These are phyloP conservation scores for Catharus bicknelli DNA, from an alignment of 2,113 vertebrate genomes.

Conservation along the genomic window DNA sequence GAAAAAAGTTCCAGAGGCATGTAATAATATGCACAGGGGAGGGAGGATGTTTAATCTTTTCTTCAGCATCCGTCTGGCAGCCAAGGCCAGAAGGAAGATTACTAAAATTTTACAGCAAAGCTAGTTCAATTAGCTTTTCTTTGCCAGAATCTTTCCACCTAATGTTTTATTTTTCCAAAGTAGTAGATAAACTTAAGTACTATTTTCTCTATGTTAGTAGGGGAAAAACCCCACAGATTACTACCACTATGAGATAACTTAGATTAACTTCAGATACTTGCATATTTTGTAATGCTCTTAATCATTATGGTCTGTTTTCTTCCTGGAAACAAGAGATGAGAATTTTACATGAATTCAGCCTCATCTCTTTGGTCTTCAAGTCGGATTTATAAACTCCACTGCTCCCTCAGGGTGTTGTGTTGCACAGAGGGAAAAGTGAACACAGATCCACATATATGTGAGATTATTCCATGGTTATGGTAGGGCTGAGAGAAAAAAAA, in stretches of 20 bases:
- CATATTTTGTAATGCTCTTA: background rate
- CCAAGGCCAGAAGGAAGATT: background rate
- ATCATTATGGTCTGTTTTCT: background rate
- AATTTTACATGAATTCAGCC: background rate
- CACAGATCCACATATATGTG: background rate
- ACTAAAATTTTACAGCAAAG: slow-evolving; percentile 8
- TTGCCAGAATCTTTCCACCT: background rate
- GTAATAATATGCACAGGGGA: slow-evolving; percentile 32
- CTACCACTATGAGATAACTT: background rate
- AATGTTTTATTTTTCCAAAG: background rate
- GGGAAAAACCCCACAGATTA: fast-evolving
- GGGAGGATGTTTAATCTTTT: background rate
- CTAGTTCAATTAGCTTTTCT: background rate
- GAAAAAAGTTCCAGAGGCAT: slow-evolving; percentile 46
- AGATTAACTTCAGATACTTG: background rate
- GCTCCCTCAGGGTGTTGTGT: background rate
- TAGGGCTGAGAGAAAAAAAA: background rate
- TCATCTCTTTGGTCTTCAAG: background rate
- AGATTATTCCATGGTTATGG: background rate
- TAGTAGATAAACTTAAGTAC: background rate
- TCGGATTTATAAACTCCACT: background rate
- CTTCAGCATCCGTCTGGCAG: slow-evolving; percentile 15
- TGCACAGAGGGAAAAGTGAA: background rate
- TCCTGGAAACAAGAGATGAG: background rate
- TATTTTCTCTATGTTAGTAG: background rate